These are phyloP conservation scores for Hyperoodon ampullatus DNA, from an alignment of 2,113 vertebrate species.

Conservation along the genomic window DNA sequence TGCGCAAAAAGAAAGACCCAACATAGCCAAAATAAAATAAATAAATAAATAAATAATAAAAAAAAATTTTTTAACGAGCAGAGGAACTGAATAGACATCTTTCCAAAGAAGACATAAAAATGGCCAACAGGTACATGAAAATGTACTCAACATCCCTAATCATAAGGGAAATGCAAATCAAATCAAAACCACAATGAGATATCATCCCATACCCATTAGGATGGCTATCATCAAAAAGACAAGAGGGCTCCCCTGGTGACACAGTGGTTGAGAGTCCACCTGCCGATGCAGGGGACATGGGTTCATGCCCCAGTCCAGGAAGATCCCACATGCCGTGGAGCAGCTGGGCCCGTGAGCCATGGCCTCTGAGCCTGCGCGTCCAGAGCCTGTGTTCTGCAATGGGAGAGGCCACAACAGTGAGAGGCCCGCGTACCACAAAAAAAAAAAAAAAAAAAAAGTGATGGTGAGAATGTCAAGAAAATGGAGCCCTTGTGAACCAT, in stretches of 20 bases:
- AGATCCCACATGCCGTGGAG: too few species aligned
- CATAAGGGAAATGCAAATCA: background rate
- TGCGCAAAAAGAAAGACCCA: too few species aligned
- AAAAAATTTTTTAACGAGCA: background rate
- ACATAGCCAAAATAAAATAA: too few species aligned
- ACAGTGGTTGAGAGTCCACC: too few species aligned
- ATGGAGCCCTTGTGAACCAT: background rate
- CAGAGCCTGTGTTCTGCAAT: accelerated
- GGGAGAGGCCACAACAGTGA: too few species aligned
- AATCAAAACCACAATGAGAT: background rate
- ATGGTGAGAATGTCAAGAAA: background rate
- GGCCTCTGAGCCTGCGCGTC: too few species aligned
- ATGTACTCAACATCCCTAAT: background rate
- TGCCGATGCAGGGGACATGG: too few species aligned
- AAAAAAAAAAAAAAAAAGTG: background rate
- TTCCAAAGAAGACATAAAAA: background rate
- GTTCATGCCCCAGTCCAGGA: too few species aligned
- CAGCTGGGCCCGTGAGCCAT: too few species aligned
- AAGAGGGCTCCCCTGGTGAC: too few species aligned
- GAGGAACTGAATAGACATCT: background rate
- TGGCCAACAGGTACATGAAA: background rate
- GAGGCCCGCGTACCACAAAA: too few species aligned
- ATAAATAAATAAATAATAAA: too few species aligned
- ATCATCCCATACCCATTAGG: background rate
- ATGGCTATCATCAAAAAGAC: background rate